Evolutionary conservation across 2,888 invertebrate genomes (phyloP), one percentile per base, ranked within the genome.

Genomic region (Allolobophora icterica): DNA sequence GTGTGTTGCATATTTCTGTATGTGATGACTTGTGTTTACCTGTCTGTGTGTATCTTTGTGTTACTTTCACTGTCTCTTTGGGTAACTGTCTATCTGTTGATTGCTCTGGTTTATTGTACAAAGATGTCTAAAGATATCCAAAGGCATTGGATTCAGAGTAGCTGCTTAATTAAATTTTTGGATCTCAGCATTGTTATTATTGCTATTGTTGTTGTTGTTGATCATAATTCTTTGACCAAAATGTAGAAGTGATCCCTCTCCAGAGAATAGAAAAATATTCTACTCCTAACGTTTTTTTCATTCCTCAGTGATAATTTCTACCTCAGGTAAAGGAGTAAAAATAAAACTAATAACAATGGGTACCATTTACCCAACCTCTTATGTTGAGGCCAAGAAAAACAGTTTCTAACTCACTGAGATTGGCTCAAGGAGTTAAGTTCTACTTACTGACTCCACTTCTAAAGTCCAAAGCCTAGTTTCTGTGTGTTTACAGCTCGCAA

Each of bases 401-500:
- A n/a, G n/a, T n/a, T 71, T 30, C 71, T 71, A 71, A n/a, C n/a
- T n/a, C 71, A n/a, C n/a, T 71, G 71, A n/a, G 71, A 71, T n/a
- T 71, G 71, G 71, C 71, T 30, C n/a, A 13, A 71, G n/a, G 71
- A n/a, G 6, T 13, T n/a, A 30, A 71, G 30, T 71, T 71, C 71
- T 30, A n/a, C 71, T n/a, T 71, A n/a, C n/a, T 71, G 71, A 71
- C 8, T 71, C n/a, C 30, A 71, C 71, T 30, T 71, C 71, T 71
- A n/a, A 71, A 30, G 30, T 6, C n/a, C n/a, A 71, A 71, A 8
- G n/a, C n/a, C n/a, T 71, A n/a, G 71, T 71, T 38, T 87, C 1
- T 87, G 38, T 87, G 24, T 87, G 13, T 35, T 87, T 87, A 19
- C 92, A 95, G 95, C 94, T 89, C 93, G 94, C 40, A 95, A 95